Conservation (phyloP, 1,140 invertebrate genomes). For the Pseudomyrmex dendroicus region DNA sequence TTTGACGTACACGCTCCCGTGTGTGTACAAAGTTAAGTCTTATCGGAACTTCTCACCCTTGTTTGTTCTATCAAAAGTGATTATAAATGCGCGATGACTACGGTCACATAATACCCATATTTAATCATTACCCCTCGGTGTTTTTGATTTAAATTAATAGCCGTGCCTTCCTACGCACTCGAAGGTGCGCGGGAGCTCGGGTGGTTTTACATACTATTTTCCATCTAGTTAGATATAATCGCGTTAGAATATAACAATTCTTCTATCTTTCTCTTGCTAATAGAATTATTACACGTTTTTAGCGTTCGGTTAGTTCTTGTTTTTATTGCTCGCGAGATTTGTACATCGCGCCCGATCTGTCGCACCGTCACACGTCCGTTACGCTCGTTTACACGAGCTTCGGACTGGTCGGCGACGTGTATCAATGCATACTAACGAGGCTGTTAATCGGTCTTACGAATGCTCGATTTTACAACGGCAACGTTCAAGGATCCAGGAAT, state of each 20-base stretch:
- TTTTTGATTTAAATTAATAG: constrained; percentile 27
- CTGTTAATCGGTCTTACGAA: constrained; percentile 41
- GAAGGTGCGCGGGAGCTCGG: not conserved
- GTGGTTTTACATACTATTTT: not conserved
- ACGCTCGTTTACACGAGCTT: constrained; percentile 4
- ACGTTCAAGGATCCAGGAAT: constrained; percentile 66
- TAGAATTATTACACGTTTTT: not conserved
- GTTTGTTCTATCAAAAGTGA: constrained; percentile 50
- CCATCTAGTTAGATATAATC: too few species aligned
- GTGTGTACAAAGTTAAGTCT: constrained; percentile 57
- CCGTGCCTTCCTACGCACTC: not conserved
- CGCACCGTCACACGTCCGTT: constrained; percentile 8
- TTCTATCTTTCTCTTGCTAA: not conserved
- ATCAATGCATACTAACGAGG: constrained; percentile 52
- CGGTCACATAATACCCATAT: constrained; percentile 51
- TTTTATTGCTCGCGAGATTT: not conserved
- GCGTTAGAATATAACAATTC: too few species aligned
- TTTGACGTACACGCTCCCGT: constrained; percentile 38
- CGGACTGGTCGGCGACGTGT: not conserved
- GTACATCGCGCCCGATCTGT: not conserved
- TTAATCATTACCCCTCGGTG: constrained; percentile 46
- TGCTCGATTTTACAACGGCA: constrained; percentile 59
- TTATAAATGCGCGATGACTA: constrained; percentile 64
- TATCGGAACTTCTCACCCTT: constrained; percentile 61
- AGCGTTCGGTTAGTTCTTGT: not conserved